Percentiles rank a stretch among this genome's conserved stretches.
Evolutionary conservation across 2,113 vertebrate species (phyloP).

Genomic region (Cottus gobio): DNA sequence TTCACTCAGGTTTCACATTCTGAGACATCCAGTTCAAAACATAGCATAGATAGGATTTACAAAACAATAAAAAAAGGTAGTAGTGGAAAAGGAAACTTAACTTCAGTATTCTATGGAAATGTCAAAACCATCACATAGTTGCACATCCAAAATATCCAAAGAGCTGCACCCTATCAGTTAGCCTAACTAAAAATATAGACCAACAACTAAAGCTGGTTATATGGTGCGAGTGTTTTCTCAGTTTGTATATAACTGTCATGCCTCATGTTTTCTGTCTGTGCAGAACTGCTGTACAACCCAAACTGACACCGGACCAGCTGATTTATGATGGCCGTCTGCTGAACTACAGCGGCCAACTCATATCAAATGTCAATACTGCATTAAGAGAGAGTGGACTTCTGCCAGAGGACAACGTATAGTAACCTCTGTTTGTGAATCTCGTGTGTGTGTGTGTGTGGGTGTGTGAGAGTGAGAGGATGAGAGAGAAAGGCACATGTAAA

Average conservation of each 20-base stretch:
- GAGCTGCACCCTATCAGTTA: neutral
- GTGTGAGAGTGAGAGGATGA: too few relatives aligned
- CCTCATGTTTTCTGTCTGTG: neutral
- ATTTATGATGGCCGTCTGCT: conserved; percentile 47
- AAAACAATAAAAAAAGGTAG: neutral
- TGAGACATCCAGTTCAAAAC: neutral
- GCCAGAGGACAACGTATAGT: neutral
- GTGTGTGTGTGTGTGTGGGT: too few relatives aligned
- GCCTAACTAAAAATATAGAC: neutral
- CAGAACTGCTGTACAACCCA: neutral
- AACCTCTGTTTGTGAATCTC: too few relatives aligned
- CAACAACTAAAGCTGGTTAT: neutral
- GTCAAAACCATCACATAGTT: neutral
- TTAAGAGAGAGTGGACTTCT: conserved; percentile 26
- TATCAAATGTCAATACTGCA: conserved; percentile 28
- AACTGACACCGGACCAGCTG: neutral
- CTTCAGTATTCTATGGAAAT: neutral
- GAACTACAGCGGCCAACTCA: conserved; percentile 30
- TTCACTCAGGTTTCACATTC: neutral
- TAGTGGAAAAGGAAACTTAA: too few relatives aligned
- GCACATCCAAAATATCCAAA: neutral
- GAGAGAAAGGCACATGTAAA: too few relatives aligned
- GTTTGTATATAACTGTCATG: neutral
- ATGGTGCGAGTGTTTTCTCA: neutral
- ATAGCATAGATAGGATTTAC: neutral